Evolutionary conservation across 1,140 invertebrate genomes (phyloP).

Genomic region (Leptinotarsa defecta): DNA sequence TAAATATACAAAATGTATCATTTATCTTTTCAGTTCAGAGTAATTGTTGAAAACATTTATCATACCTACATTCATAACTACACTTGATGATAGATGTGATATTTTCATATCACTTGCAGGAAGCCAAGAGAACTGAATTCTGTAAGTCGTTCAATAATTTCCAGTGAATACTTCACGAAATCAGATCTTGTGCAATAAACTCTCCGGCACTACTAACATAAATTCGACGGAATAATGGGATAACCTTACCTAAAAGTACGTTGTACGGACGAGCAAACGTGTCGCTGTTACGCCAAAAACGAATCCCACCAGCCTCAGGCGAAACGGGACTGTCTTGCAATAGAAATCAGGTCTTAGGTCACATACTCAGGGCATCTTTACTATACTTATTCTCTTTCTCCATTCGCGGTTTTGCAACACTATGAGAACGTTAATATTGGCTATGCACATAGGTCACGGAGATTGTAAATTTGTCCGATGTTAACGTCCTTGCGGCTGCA

Average conservation of each 20-base stretch:
- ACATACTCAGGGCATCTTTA: constrained; percentile 40
- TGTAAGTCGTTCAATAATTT: neutral
- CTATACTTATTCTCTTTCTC: constrained; percentile 27
- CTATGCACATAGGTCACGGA: constrained; percentile 4
- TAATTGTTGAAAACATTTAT: too few relatives aligned
- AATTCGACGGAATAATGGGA: constrained; percentile 19
- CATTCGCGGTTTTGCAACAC: constrained; percentile 27
- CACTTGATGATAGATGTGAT: too few relatives aligned
- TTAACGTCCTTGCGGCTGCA: constrained; percentile 10
- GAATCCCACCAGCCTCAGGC: constrained; percentile 29
- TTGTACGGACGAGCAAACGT: constrained; percentile 2
- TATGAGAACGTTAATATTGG: constrained; percentile 30
- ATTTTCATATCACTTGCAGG: too few relatives aligned
- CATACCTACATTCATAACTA: too few relatives aligned
- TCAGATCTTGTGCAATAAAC: constrained; percentile 7
- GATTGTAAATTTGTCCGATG: constrained; percentile 17
- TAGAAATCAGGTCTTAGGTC: constrained; percentile 46
- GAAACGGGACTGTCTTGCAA: constrained; percentile 43
- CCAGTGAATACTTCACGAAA: neutral
- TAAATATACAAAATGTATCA: too few relatives aligned
- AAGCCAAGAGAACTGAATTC: too few relatives aligned
- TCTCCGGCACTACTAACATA: constrained; percentile 16
- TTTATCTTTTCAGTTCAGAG: too few relatives aligned
- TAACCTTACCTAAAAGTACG: constrained; percentile 17
- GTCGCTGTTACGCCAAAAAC: constrained; percentile 27